These are phyloP conservation scores for Piprites chloris DNA, from an alignment of 2,113 vertebrate species.

Conservation along the genomic window DNA sequence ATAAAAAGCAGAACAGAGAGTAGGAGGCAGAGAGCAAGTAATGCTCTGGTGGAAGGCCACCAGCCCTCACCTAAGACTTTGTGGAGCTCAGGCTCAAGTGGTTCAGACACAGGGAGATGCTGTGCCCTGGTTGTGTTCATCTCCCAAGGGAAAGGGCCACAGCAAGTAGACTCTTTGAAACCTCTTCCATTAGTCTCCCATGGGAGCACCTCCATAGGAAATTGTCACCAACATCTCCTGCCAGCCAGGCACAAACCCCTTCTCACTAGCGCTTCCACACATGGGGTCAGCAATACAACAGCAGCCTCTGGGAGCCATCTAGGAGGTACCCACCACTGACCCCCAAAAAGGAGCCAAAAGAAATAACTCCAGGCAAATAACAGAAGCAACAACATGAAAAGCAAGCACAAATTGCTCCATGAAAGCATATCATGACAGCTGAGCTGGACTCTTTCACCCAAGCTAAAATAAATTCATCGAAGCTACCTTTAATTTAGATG, in stretches of 20 bases:
- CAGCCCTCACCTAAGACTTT: neutral
- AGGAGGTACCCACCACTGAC: accelerated
- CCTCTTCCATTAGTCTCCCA: neutral
- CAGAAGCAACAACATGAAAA: neutral
- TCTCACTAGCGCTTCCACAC: accelerated
- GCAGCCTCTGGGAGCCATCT: neutral
- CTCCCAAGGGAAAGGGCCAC: neutral
- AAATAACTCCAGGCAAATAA: neutral
- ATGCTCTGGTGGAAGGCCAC: neutral
- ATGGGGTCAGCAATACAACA: accelerated
- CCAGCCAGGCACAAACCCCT: neutral
- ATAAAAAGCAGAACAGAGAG: neutral
- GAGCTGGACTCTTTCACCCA: neutral
- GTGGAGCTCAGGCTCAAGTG: accelerated
- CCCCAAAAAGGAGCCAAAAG: neutral
- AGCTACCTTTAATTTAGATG: neutral
- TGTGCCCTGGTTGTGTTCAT: neutral
- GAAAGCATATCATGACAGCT: accelerated
- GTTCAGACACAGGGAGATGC: neutral
- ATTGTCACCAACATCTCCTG: neutral
- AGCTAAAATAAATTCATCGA: neutral
- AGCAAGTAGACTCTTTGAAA: neutral
- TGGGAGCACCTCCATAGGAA: neutral
- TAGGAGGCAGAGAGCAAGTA: neutral
- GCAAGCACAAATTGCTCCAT: neutral